Percentiles rank a stretch among this genome's conserved stretches.
Evolutionary conservation across 2,797 vertebrate species (phyloP).

Genomic region (Alfaro cultratus): DNA sequence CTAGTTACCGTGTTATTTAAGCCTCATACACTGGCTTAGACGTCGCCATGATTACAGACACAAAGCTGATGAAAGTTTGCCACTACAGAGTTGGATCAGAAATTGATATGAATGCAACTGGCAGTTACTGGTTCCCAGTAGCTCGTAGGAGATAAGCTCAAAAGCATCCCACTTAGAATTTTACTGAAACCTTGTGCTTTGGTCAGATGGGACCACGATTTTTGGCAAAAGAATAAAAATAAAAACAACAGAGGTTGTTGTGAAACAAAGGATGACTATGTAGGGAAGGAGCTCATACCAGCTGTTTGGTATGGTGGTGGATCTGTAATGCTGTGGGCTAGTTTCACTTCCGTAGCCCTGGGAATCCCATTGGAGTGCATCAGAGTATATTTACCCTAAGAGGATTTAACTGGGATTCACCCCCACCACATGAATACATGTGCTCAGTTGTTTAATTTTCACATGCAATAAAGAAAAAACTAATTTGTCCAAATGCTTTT

Average conservation of each 20-base stretch:
- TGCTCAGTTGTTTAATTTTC: background rate
- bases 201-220: background rate
- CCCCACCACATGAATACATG: background rate
- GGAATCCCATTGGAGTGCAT: background rate
- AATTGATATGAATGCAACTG: background rate
- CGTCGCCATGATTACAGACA: constrained; percentile 10
- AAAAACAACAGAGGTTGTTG: background rate
- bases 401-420: background rate
- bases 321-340: background rate
- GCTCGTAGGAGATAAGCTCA: background rate
- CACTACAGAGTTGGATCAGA: background rate
- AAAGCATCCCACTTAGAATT: background rate
- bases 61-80: background rate
- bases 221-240: background rate
- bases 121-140: background rate
- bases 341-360: background rate
- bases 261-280: background rate
- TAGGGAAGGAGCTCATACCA: background rate
- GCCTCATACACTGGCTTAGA: constrained; percentile 9
- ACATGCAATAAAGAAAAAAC: background rate
- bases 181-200: background rate
- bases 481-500: background rate
- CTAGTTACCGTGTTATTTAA: constrained; percentile 20
- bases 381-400: too few species aligned
- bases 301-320: background rate